Evolutionary conservation across 2,888 invertebrate genomes (phyloP), one percentile per base, ranked within the genome.

Genomic region (Apamea sordens): DNA sequence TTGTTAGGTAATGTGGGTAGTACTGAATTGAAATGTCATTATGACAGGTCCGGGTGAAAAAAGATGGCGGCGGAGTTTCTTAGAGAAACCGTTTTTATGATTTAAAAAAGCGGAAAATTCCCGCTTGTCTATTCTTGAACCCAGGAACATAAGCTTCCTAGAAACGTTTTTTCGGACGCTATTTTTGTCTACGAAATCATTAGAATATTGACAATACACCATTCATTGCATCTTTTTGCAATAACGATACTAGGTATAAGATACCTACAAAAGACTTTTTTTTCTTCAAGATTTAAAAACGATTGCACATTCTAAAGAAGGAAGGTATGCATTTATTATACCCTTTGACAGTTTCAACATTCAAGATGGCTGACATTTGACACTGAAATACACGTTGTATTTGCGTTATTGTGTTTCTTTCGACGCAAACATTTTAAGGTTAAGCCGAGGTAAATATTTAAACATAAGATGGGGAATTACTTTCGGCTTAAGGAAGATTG

Each of bases 401-500:
- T 83, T 56, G 36, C 41, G 56, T 47, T 32, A 32, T 65, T 76
- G 73, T 70, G 64, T 69, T 61, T 61, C n/a, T 73, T 56, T 64
- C 24, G n/a, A 21, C 41, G 80, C 59, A 79, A 76, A 76, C 28
- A 50, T 74, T 79, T 47, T 56, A 41, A 78, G 56, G 32, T 82
- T 63, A 47, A 47, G 41, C 71, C 21, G 56, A 74, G 18, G 82
- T 61, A 56, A 82, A 75, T 50, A 61, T 24, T 15, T 36, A 68
- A 56, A 63, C 59, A 73, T 69, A 59, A 21, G n/a, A 15, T 73
- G 85, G 79, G 85, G 76, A 86, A 83, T 79, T 59, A 86, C 79
- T 73, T 59, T 53, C 4, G 32, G 21, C 56, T 24, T 64, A 61
- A 76, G 73, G 79, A 68, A 86, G 36, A 74, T 70, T 24, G 24